These are phyloP conservation scores for Hipposideros armiger DNA, from an alignment of 2,113 vertebrate genomes.

Conservation along the genomic window DNA sequence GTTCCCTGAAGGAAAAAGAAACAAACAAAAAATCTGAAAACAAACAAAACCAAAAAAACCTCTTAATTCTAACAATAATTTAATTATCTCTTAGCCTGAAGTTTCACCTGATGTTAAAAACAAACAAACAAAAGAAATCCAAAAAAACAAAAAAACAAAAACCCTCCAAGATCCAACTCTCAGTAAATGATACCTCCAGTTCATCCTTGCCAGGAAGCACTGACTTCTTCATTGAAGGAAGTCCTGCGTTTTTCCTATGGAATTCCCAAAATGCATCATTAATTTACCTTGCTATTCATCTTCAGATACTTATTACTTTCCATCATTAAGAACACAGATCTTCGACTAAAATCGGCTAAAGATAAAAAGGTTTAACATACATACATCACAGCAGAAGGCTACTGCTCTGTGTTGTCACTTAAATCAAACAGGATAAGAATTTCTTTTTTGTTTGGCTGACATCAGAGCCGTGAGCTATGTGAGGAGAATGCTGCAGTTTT, in stretches of 20 bases:
- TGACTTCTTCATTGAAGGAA: not conserved
- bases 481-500: not conserved
- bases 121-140: too few species aligned
- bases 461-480: not conserved
- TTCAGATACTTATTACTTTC: not conserved
- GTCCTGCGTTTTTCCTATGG: not conserved
- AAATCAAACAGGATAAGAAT: not conserved
- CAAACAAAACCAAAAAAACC: too few species aligned
- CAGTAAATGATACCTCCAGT: not conserved
- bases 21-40: not conserved
- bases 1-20: not conserved
- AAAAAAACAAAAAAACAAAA: not conserved
- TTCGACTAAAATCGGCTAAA: not conserved
- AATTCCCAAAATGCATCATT: not conserved
- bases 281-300: not conserved
- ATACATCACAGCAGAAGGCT: not conserved
- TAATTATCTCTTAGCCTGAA: conserved; percentile 38
- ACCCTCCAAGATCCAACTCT: not conserved
- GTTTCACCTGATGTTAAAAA: not conserved
- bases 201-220: conserved; percentile 2
- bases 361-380: not conserved
- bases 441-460: not conserved
- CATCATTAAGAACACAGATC: not conserved
- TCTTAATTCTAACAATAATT: conserved; percentile 17
- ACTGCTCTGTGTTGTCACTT: not conserved